Conservation (phyloP, 1,140 invertebrate genomes). For the Trichonephila clavipes region DNA sequence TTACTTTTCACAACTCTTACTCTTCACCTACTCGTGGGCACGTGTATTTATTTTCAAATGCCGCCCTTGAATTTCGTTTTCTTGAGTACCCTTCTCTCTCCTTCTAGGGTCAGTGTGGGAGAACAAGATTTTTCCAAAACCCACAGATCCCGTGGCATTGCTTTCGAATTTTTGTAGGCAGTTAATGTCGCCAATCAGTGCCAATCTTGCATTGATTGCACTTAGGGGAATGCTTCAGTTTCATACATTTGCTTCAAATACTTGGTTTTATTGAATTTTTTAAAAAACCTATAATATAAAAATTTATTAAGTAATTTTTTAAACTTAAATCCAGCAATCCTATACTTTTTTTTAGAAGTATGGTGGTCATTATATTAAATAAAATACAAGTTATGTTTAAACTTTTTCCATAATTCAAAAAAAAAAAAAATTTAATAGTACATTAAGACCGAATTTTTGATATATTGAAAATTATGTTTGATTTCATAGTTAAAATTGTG, state of each 20-base stretch:
- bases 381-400: too few species aligned
- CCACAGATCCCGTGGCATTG: neutral
- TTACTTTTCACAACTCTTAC: neutral
- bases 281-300: too few species aligned
- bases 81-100: too few species aligned
- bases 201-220: neutral
- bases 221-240: neutral
- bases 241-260: neutral
- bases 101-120: slow-evolving; percentile 9
- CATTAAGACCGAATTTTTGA: too few species aligned
- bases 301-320: too few species aligned
- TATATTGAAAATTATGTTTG: neutral
- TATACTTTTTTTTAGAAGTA: neutral
- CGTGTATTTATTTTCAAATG: neutral
- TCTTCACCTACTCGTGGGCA: slow-evolving; percentile 41
- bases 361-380: neutral
- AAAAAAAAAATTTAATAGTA: too few species aligned
- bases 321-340: too few species aligned
- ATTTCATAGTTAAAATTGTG: neutral
- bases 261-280: too few species aligned
- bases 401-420: too few species aligned
- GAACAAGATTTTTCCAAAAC: slow-evolving; percentile 14
- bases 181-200: slow-evolving; percentile 37
- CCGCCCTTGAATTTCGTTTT: slow-evolving; percentile 45
- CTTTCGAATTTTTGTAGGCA: neutral